Evolutionary conservation across 53 echinoderm and acorn worm genomes (phyloP), one percentile per base, ranked within the genome.

Genomic region (Crossaster papposus): DNA sequence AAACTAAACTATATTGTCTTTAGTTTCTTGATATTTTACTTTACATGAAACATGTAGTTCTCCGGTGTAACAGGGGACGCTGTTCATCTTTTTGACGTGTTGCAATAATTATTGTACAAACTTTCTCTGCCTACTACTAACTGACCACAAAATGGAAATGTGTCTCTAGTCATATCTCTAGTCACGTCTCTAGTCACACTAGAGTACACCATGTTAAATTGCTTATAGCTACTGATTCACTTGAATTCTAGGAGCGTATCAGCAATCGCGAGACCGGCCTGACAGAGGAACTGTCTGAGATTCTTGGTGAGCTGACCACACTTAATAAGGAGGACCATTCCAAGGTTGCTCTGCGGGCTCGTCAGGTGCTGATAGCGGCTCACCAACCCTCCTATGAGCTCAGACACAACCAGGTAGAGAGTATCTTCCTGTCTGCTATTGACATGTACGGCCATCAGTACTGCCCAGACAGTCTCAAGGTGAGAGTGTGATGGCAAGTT

Each of bases 361-460:
- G 99, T 3, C 98, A 99, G 63, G 99, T 96, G 26, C 83, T 99
- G 68, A 99, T 99, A 58, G 99, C 99, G 1, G 99, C 99, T 3
- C 96, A 99, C 52, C 99, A 99, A 77, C 99, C 99, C 14, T 94
- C 97, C 23, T 99, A 93, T 63, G 96, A 96, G 53, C 94, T 99
- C 63, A 87, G 99, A 34, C 99, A 96, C 78, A 99, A 99, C 77
- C 99, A 99, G 64, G 99, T 99, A 30, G 99, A 99, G 70, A 96
- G 95, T 64, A 99, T 99, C 90, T 99, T 99, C 92, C 89, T 99
- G 29, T 96, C 94, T 4, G 99, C 99, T 35, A 96, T 99, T 51
- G 96, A 99, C 78, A 99, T 99, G 99, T 96, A 94, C 54, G 99
- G 99, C 15, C 96, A 99, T 34, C 99, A 96, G 89, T 96, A 95